phyloP scores from a whole-genome alignment of 2,888 invertebrate species.

The Ceramica pisi region DNA sequence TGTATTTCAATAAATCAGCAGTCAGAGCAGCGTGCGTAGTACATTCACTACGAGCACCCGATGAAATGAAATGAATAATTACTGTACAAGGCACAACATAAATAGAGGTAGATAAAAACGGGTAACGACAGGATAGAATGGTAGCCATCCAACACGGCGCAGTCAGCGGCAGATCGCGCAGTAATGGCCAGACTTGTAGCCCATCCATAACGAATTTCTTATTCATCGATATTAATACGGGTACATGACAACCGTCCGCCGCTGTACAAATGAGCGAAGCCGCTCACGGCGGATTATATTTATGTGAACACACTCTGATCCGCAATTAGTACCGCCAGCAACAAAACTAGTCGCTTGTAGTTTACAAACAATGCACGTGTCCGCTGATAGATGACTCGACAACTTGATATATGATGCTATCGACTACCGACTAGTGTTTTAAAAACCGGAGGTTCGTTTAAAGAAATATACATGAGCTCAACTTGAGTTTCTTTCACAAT shows the following conservation, averaged over 20 bases:
- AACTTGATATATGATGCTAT: conserved; percentile 67
- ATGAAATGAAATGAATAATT: conserved; percentile 72
- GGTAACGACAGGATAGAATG: conserved; percentile 82
- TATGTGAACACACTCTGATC: conserved; percentile 88
- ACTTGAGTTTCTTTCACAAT: conserved; percentile 25
- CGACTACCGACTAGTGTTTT: conserved; percentile 64
- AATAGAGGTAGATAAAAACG: conserved; percentile 84
- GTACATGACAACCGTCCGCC: conserved; percentile 89
- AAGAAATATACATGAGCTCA: conserved; percentile 36
- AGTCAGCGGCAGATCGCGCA: conserved; percentile 78
- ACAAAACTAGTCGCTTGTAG: conserved; percentile 71
- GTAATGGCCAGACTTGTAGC: conserved; percentile 88
- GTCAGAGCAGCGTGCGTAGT: conserved; percentile 64
- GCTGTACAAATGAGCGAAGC: conserved; percentile 87
- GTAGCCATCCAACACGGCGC: conserved; percentile 80
- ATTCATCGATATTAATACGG: conserved; percentile 90
- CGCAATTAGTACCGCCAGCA: conserved; percentile 85
- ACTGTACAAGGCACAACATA: conserved; percentile 79
- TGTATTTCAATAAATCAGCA: conserved; percentile 72
- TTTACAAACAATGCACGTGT: conserved; percentile 70
- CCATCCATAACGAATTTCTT: conserved; percentile 90
- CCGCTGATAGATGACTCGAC: conserved; percentile 65
- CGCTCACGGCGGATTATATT: conserved; percentile 87
- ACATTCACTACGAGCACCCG: conserved; percentile 67
- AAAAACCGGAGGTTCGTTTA: conserved; percentile 58